These are phyloP conservation scores for Redunca redunca DNA, from an alignment of 2,113 vertebrate species.

Conservation along the genomic window DNA sequence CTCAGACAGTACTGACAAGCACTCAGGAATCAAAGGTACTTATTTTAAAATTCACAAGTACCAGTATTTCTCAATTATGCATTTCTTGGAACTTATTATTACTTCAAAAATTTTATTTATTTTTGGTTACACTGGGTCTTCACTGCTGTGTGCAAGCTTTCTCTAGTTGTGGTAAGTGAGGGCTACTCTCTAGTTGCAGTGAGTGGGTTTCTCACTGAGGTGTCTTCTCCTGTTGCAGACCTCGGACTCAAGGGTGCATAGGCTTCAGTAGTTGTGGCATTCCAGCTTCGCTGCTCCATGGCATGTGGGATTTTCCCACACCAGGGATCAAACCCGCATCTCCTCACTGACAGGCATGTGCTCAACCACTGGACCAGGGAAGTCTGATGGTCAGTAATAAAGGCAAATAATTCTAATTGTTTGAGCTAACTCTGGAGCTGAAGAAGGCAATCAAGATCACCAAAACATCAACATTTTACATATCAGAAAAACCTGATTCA, in stretches of 20 bases:
- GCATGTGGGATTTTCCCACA: background rate
- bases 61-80: background rate
- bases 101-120: background rate
- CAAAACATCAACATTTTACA: background rate
- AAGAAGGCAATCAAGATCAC: background rate
- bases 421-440: background rate
- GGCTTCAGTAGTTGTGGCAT: background rate
- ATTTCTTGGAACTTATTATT: background rate
- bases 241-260: background rate
- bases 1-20: background rate
- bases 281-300: background rate
- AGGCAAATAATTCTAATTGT: background rate
- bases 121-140: background rate
- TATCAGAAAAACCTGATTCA: background rate
- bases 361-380: background rate
- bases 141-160: background rate
- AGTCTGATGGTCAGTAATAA: background rate
- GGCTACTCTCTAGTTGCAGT: background rate
- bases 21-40: background rate
- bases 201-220: background rate
- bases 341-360: background rate
- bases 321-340: rapidly evolving
- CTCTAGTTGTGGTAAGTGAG: background rate
- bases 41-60: background rate
- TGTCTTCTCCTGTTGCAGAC: background rate